These are phyloP conservation scores for Gymnothorax javanicus DNA, from an alignment of 2,797 vertebrate genomes.

Conservation along the genomic window DNA sequence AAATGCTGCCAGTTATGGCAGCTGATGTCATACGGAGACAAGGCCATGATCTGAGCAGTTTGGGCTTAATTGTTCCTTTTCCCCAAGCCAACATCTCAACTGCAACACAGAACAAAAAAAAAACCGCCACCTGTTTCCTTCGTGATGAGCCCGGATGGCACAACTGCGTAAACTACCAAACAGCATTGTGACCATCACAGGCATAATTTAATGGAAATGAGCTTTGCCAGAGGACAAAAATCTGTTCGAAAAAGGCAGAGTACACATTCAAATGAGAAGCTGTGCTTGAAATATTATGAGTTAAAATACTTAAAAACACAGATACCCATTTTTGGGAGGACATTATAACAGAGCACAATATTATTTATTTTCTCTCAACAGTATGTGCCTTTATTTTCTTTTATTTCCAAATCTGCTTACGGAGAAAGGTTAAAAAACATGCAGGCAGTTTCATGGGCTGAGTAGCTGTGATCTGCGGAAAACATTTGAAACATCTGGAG, in stretches of 20 bases:
- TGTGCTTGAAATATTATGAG: background rate
- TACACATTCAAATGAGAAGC: background rate
- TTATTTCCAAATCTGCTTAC: background rate
- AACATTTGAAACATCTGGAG: conserved; percentile 13
- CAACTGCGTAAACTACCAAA: background rate
- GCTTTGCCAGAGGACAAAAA: background rate
- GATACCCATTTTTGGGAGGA: no score
- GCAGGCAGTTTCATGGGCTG: background rate
- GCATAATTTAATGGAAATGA: background rate
- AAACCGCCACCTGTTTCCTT: background rate
- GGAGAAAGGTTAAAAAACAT: background rate
- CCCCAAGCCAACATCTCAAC: background rate
- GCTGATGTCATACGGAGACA: no score
- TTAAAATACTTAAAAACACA: background rate
- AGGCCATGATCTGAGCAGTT: background rate
- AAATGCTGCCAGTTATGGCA: no score
- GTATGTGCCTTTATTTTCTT: background rate
- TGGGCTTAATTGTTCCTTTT: background rate
- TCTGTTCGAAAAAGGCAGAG: background rate
- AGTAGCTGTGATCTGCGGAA: background rate
- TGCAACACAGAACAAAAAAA: background rate
- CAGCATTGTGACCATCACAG: background rate
- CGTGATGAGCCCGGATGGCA: background rate
- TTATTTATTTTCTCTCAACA: background rate
- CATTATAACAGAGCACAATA: background rate